Base-by-base conservation (phyloP, 1,140 invertebrate genomes). In the Macrobrachium rosenbergii region DNA sequence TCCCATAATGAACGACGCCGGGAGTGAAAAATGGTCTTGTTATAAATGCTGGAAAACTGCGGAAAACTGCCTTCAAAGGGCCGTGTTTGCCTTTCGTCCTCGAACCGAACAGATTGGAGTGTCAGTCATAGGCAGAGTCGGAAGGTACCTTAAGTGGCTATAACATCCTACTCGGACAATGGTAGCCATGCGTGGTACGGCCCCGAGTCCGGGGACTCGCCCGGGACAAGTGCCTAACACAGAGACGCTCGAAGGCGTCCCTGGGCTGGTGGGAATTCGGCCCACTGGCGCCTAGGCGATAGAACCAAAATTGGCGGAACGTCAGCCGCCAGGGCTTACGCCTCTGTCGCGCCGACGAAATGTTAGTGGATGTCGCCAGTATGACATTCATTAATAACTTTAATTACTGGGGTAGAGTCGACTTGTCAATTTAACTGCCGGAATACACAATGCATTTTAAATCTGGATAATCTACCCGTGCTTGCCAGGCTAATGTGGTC, bases 341-440 rank as follows among this genome's bases (percentile, higher is more conserved):
- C 69, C 85, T 72, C n/a, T 69, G 28, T 67, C 62, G 12, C 69
- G 14, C 28, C 45, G 28, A 72, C 81, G 81, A 87, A 81, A 87
- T 87, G 69, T 62, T 73, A 69, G 78, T 81, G 85, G 77, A 76
- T 80, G 77, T 80, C 77, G 78, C 78, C 78, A 37, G 85, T 87
- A 87, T 82, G 78, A 87, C 85, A 87, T 82, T 82, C 85, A 87
- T 87, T 87, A 87, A 87, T 87, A 87, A 87, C 85, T 82, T 87
- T 87, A 87, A 87, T 87, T 87, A 87, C 85, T 82, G 60, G 60
- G 85, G 85, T 45, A 87, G 85, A 87, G 78, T 60, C 85, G 52
- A 82, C 78, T 77, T 87, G 85, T 87, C 85, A 87, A 87, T 87
- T 87, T 87, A 81, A 87, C 85, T 87, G 78, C 85, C 85, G 85